phyloP scores from a whole-genome alignment of 1,140 invertebrate genomes.

The Scaptomyza graminum region DNA sequence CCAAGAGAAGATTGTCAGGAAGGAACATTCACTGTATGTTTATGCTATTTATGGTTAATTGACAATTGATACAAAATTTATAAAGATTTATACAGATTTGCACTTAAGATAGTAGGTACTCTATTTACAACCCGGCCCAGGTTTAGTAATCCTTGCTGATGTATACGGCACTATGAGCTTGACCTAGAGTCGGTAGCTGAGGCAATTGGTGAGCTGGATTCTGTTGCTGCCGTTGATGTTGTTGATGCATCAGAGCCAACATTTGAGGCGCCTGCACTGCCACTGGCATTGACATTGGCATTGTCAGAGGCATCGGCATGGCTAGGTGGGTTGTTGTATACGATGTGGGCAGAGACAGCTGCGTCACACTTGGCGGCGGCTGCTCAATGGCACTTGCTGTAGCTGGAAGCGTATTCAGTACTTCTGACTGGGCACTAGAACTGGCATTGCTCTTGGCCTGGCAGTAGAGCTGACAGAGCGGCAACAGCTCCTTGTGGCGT shows the following conservation, averaged over 20 bases:
- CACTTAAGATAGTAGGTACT: constrained; percentile 64
- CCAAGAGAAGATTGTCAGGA: too few relatives aligned
- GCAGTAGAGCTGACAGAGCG: constrained; percentile 72
- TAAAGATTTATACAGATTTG: constrained; percentile 44
- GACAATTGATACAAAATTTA: constrained; percentile 45
- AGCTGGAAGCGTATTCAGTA: constrained; percentile 8
- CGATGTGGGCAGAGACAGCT: constrained; percentile 22
- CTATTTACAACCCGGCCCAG: background rate
- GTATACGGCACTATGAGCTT: constrained; percentile 52
- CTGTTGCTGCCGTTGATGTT: constrained; percentile 49
- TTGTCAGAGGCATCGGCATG: constrained; percentile 52
- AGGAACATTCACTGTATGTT: background rate
- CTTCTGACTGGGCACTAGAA: constrained; percentile 18
- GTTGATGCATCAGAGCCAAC: constrained; percentile 68
- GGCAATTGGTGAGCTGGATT: constrained; percentile 14
- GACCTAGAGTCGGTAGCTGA: constrained; percentile 25
- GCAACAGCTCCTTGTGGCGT: constrained; percentile 72
- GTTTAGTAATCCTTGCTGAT: constrained; percentile 68
- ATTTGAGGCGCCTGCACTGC: constrained; percentile 65
- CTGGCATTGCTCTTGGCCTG: constrained; percentile 62
- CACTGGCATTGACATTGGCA: constrained; percentile 63
- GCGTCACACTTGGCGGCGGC: constrained; percentile 19
- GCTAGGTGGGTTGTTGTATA: constrained; percentile 47
- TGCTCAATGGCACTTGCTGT: constrained; percentile 38
- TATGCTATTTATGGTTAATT: constrained; percentile 44